Evolutionary conservation across 2,113 vertebrate species (phyloP).

Genomic region (Callopanchax toddi): DNA sequence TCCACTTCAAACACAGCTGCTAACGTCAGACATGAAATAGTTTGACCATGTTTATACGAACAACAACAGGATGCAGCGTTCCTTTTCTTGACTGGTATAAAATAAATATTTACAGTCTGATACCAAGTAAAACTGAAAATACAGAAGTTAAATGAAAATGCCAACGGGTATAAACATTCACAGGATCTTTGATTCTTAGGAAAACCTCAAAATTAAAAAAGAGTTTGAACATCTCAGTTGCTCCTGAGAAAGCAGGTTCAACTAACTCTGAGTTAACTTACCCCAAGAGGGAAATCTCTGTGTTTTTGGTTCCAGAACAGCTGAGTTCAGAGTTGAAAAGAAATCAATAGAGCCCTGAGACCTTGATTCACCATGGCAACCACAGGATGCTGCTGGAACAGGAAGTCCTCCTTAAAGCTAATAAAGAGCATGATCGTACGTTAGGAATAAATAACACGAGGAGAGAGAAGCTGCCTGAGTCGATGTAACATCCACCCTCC

Average conservation of each 20-base stretch:
- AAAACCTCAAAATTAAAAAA: not conserved
- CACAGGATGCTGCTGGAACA: too few relatives aligned
- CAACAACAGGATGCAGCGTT: not conserved
- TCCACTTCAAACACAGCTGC: constrained; percentile 1
- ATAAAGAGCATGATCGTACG: too few relatives aligned
- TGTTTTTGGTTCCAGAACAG: too few relatives aligned
- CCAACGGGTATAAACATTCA: constrained; percentile 36
- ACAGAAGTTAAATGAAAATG: constrained; percentile 1
- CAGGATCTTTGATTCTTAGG: constrained; percentile 38
- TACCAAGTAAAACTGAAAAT: constrained; percentile 29
- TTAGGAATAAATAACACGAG: too few relatives aligned
- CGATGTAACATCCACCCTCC: too few relatives aligned
- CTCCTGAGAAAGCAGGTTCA: constrained; percentile 6
- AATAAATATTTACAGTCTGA: constrained; percentile 7
- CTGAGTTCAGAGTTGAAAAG: too few relatives aligned
- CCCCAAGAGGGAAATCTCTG: not conserved
- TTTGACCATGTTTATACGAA: constrained; percentile 2
- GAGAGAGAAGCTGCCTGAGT: too few relatives aligned
- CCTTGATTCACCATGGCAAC: too few relatives aligned
- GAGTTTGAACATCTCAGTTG: constrained; percentile 5
- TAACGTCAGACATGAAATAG: not conserved
- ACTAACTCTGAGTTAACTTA: not conserved
- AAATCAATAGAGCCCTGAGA: too few relatives aligned
- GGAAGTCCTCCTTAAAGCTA: too few relatives aligned
- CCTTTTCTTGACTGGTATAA: not conserved